These are phyloP conservation scores for Chionodraco myersi DNA, from an alignment of 2,113 vertebrate species.

Conservation along the genomic window DNA sequence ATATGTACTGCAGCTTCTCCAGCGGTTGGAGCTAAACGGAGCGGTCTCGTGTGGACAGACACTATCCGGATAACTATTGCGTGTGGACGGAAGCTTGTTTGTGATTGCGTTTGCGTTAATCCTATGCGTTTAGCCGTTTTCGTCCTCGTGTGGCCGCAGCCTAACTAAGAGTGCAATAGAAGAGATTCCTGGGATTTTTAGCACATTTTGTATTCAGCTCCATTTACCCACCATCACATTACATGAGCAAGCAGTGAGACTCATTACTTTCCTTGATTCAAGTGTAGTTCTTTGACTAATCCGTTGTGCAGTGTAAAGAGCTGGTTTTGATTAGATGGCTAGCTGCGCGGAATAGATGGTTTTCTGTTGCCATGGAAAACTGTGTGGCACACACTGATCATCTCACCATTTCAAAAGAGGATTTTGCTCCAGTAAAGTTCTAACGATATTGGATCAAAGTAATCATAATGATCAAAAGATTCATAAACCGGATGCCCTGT, in stretches of 20 bases:
- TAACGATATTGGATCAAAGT: conserved; percentile 18
- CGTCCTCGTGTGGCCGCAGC: too few relatives aligned
- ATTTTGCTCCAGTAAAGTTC: conserved; percentile 3
- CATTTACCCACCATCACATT: conserved; percentile 44
- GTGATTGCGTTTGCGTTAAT: too few relatives aligned
- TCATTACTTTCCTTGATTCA: conserved; percentile 61
- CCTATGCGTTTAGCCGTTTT: too few relatives aligned
- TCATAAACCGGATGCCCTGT: background rate
- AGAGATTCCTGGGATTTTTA: conserved; percentile 10
- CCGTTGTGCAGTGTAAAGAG: conserved; percentile 52
- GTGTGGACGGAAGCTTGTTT: too few relatives aligned
- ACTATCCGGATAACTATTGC: too few relatives aligned
- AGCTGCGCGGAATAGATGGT: conserved; percentile 10
- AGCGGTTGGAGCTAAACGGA: too few relatives aligned
- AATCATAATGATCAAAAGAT: conserved; percentile 13
- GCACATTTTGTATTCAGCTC: conserved; percentile 27
- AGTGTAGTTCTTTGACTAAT: conserved; percentile 54
- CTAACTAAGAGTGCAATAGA: background rate
- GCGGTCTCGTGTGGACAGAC: too few relatives aligned
- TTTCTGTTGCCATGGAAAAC: conserved; percentile 58
- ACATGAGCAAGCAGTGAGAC: conserved; percentile 25
- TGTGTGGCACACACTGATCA: conserved; percentile 33
- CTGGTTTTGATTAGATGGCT: conserved; percentile 45
- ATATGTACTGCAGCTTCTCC: too few relatives aligned
- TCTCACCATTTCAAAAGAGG: conserved; percentile 3